A percentile compares a stretch with the other conserved stretches of the same genome.
Conservation (phyloP, 2,797 vertebrate species). For the Garrulus glandarius region DNA sequence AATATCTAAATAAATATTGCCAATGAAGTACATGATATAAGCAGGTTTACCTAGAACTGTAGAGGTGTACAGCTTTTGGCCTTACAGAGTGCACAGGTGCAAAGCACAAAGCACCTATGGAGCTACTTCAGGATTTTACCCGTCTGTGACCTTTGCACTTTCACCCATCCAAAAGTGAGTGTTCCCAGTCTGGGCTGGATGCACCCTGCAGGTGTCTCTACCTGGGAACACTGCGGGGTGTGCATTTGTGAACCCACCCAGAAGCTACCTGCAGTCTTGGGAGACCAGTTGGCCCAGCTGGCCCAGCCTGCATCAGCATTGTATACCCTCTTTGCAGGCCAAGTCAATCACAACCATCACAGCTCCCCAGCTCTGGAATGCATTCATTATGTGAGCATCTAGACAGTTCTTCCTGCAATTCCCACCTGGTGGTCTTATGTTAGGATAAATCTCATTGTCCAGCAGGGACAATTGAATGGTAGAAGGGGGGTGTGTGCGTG, state of each 20-base stretch:
- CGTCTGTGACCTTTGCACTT: neutral
- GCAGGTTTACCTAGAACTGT: neutral
- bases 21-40: neutral
- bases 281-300: neutral
- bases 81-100: neutral
- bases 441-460: neutral
- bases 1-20: neutral
- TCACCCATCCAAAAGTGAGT: neutral
- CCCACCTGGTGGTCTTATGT: neutral
- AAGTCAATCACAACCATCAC: neutral
- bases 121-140: neutral
- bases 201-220: neutral
- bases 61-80: neutral
- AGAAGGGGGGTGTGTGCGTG: neutral
- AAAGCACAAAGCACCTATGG: neutral
- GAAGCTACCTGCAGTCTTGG: neutral
- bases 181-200: neutral
- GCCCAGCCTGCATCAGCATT: neutral
- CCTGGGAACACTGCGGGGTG: neutral
- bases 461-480: neutral
- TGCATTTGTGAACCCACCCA: neutral
- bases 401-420: neutral
- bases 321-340: neutral
- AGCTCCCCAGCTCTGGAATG: neutral
- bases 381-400: neutral